Conservation (phyloP, 2,888 invertebrate species). For the Yponomeuta sedellus region DNA sequence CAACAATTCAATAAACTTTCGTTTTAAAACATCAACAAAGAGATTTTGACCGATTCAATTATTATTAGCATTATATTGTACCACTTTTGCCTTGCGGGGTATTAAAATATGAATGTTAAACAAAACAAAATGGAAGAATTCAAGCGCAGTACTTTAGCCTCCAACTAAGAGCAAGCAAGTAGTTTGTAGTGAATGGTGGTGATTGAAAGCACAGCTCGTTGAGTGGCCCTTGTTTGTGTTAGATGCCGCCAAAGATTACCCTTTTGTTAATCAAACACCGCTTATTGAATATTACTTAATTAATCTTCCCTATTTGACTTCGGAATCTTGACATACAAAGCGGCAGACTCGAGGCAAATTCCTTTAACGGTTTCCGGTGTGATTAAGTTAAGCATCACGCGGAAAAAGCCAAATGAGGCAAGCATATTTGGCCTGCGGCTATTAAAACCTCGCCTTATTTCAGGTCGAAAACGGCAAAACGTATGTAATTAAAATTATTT, state of each 20-base stretch:
- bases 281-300: slow-evolving; percentile 72
- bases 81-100: slow-evolving; percentile 46
- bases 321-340: slow-evolving; percentile 26
- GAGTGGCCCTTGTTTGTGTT: slow-evolving; percentile 67
- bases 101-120: slow-evolving; percentile 69
- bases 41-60: slow-evolving; percentile 55
- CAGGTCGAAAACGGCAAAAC: not conserved
- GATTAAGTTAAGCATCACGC: not conserved
- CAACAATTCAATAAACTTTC: slow-evolving; percentile 35
- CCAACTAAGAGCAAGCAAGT: slow-evolving; percentile 57
- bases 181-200: slow-evolving; percentile 66
- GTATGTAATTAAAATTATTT: not conserved
- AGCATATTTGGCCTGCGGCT: not conserved
- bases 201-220: slow-evolving; percentile 64
- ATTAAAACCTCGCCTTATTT: not conserved
- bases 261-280: slow-evolving; percentile 73
- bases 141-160: slow-evolving; percentile 50
- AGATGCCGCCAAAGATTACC: slow-evolving; percentile 74
- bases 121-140: slow-evolving; percentile 61
- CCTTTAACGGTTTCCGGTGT: not conserved
- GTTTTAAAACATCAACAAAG: slow-evolving; percentile 38
- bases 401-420: not conserved
- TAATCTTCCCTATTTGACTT: slow-evolving; percentile 70
- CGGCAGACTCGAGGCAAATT: not conserved
- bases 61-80: slow-evolving; percentile 54